Evolutionary conservation across 2,113 vertebrate species (phyloP).

Genomic region (Pycnonotus jocosus): DNA sequence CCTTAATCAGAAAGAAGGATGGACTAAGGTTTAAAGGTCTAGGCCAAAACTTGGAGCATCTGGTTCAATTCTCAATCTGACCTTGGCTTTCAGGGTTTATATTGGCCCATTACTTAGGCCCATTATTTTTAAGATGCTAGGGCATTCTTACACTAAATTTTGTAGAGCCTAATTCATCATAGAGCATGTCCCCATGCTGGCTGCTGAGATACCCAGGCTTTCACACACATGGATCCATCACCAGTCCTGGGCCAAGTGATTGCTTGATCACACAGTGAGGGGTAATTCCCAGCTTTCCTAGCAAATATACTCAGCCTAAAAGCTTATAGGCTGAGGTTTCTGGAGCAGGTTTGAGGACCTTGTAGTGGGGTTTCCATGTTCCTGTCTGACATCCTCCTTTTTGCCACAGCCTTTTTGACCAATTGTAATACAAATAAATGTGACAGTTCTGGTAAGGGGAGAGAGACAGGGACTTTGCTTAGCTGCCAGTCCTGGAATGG

Average conservation of each 20-base stretch:
- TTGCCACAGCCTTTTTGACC: neutral
- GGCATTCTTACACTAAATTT: neutral
- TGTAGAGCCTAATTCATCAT: neutral
- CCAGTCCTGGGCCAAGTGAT: neutral
- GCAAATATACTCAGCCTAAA: neutral
- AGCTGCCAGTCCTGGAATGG: neutral
- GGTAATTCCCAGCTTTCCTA: neutral
- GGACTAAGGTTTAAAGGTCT: conserved; percentile 2
- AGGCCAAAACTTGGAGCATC: neutral
- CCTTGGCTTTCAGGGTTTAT: neutral
- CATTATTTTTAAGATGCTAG: neutral
- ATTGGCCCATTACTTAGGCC: neutral
- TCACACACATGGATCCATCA: neutral
- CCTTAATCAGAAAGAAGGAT: neutral
- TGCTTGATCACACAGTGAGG: neutral
- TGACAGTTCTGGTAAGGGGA: neutral
- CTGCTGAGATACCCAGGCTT: neutral
- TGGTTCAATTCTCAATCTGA: neutral
- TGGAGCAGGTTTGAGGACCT: neutral
- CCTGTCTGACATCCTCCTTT: neutral
- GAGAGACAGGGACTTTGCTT: neutral
- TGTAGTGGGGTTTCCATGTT: neutral
- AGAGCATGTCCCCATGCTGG: neutral
- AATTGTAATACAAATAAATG: neutral
- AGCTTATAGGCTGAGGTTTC: neutral